Conservation (phyloP, 2,888 invertebrate species). For the Drosophila gaucha region DNA sequence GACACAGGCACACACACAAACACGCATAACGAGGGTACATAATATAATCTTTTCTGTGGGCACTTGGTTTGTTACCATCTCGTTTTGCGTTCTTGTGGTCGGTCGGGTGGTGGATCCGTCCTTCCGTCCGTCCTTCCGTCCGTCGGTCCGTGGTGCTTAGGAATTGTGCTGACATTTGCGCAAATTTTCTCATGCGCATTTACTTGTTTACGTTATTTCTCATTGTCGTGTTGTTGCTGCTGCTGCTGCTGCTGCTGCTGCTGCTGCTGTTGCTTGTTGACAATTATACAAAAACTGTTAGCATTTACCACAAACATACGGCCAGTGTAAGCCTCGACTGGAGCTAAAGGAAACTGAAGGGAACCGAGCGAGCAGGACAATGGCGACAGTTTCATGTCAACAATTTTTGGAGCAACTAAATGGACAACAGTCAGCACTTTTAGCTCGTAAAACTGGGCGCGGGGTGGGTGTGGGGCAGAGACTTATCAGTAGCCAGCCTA, state of each 20-base stretch:
- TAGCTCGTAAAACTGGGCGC: constrained; percentile 65
- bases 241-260: constrained; percentile 28
- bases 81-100: constrained; percentile 44
- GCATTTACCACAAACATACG: constrained; percentile 75
- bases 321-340: constrained; percentile 36
- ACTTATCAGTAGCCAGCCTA: constrained; percentile 16
- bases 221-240: constrained; percentile 50
- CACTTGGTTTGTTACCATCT: constrained; percentile 32
- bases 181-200: constrained; percentile 67
- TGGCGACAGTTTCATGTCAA: constrained; percentile 75
- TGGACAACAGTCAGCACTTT: constrained; percentile 76
- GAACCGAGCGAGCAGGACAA: constrained; percentile 34
- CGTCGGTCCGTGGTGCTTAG: constrained; percentile 45
- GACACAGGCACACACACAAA: too few relatives aligned
- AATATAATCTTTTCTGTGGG: constrained; percentile 61
- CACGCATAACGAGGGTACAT: too few relatives aligned
- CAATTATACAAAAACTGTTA: constrained; percentile 78
- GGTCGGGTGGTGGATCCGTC: constrained; percentile 6
- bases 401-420: constrained; percentile 61
- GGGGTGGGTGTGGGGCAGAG: neutral
- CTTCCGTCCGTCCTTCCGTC: too few relatives aligned
- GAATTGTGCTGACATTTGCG: constrained; percentile 72
- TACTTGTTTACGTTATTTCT: constrained; percentile 72
- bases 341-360: constrained; percentile 23
- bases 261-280: constrained; percentile 53